Evolutionary conservation across 2,797 vertebrate genomes (phyloP).

Genomic region (Falco berigora): DNA sequence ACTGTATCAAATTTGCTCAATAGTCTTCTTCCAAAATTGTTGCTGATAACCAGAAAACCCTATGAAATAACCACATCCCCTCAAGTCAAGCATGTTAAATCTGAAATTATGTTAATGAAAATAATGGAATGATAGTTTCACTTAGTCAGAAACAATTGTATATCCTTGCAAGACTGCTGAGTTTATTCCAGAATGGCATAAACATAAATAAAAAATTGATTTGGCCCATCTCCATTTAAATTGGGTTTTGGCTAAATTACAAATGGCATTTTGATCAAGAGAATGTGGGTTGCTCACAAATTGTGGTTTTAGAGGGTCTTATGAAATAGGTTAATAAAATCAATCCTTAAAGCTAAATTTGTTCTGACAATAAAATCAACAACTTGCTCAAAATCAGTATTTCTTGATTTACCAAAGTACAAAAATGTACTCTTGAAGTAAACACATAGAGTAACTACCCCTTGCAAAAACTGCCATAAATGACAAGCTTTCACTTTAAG

Average conservation of each 20-base stretch:
- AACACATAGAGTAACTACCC: slow-evolving; percentile 23
- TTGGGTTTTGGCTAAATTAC: slow-evolving; percentile 55
- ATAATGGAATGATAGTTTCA: neutral
- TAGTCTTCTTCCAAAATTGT: neutral
- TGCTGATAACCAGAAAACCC: neutral
- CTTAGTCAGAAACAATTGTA: neutral
- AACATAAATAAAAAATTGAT: slow-evolving; percentile 22
- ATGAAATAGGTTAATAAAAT: slow-evolving; percentile 66
- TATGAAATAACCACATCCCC: neutral
- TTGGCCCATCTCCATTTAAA: slow-evolving; percentile 13
- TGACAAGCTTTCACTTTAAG: slow-evolving; percentile 7
- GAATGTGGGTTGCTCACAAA: slow-evolving; percentile 52
- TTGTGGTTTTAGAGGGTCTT: slow-evolving; percentile 47
- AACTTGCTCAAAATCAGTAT: slow-evolving; percentile 64
- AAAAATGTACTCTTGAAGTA: slow-evolving; percentile 32
- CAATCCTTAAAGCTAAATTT: slow-evolving; percentile 66
- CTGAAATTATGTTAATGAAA: slow-evolving; percentile 8
- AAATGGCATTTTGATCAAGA: slow-evolving; percentile 43
- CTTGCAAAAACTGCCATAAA: slow-evolving; percentile 20
- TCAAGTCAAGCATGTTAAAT: neutral
- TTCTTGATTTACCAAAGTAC: slow-evolving; percentile 61
- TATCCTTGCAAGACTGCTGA: neutral
- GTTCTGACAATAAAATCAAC: slow-evolving; percentile 67
- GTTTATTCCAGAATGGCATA: slow-evolving; percentile 17
- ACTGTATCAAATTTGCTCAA: neutral